Percentiles rank a stretch among this genome's conserved stretches.
Evolutionary conservation across 2,888 invertebrate species (phyloP).

Genomic region (Thera obeliscata): DNA sequence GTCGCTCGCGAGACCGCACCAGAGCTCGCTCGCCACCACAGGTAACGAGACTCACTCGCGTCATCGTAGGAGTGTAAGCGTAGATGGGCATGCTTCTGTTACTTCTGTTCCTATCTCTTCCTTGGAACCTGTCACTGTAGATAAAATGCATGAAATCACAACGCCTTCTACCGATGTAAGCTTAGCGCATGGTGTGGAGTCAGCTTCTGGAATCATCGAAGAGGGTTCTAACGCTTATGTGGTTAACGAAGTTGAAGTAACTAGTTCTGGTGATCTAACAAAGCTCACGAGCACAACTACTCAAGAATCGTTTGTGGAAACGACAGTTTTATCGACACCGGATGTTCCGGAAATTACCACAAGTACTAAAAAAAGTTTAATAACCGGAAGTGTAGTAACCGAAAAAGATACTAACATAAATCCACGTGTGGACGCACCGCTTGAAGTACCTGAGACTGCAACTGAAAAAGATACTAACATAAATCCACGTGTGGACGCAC

Average conservation of each 20-base stretch:
- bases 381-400: constrained; percentile 31
- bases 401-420: constrained; percentile 41
- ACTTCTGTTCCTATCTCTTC: constrained; percentile 68
- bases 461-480: no score
- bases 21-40: constrained; percentile 83
- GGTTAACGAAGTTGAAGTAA: constrained; percentile 57
- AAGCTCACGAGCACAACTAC: constrained; percentile 46
- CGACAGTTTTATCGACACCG: constrained; percentile 9
- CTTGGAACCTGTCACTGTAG: constrained; percentile 74
- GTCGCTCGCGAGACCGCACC: constrained; percentile 87
- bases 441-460: constrained; percentile 48
- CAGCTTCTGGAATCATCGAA: constrained; percentile 46
- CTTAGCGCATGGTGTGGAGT: constrained; percentile 80
- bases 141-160: constrained; percentile 79
- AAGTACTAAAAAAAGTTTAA: constrained; percentile 32
- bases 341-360: constrained; percentile 24
- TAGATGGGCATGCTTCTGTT: constrained; percentile 85
- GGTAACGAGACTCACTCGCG: constrained; percentile 84
- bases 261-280: constrained; percentile 69
- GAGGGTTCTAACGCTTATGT: constrained; percentile 65
- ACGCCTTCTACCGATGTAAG: constrained; percentile 71
- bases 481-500: no score
- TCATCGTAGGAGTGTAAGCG: constrained; percentile 89
- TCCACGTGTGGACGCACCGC: constrained; percentile 49
- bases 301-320: constrained; percentile 22